A percentile compares a stretch with the other conserved stretches of the same genome.
These are phyloP conservation scores for Eurosta solidaginis DNA, from an alignment of 1,140 invertebrate genomes.

Conservation along the genomic window DNA sequence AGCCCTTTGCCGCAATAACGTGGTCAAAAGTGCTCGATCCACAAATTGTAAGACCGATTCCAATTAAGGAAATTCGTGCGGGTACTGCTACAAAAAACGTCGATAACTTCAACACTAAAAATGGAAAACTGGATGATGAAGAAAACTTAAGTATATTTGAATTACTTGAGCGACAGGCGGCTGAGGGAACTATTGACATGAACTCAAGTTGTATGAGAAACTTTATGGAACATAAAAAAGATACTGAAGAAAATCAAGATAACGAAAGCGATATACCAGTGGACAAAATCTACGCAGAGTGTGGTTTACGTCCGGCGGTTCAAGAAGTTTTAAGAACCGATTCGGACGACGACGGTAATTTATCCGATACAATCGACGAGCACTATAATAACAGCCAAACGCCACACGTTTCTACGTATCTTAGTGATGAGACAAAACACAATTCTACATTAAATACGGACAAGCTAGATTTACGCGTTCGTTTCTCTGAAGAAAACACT, in stretches of 20 bases:
- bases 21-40: constrained; percentile 55
- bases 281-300: constrained; percentile 38
- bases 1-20: constrained; percentile 34
- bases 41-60: constrained; percentile 45
- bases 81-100: constrained; percentile 14
- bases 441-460: neutral
- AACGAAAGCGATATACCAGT: constrained; percentile 53
- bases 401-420: neutral
- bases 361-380: neutral
- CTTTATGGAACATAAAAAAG: constrained; percentile 46
- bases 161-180: constrained; percentile 51
- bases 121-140: constrained; percentile 36
- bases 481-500: constrained; percentile 52
- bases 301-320: constrained; percentile 44
- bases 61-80: constrained; percentile 40
- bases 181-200: constrained; percentile 51
- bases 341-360: constrained; percentile 33
- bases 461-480: constrained; percentile 46
- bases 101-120: neutral
- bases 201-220: constrained; percentile 49
- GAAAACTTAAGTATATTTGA: constrained; percentile 54
- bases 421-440: neutral
- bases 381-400: neutral
- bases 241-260: neutral
- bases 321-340: constrained; percentile 21